These are phyloP conservation scores for Catamblyrhynchus diadema DNA, from an alignment of 2,797 vertebrate genomes.

Conservation along the genomic window DNA sequence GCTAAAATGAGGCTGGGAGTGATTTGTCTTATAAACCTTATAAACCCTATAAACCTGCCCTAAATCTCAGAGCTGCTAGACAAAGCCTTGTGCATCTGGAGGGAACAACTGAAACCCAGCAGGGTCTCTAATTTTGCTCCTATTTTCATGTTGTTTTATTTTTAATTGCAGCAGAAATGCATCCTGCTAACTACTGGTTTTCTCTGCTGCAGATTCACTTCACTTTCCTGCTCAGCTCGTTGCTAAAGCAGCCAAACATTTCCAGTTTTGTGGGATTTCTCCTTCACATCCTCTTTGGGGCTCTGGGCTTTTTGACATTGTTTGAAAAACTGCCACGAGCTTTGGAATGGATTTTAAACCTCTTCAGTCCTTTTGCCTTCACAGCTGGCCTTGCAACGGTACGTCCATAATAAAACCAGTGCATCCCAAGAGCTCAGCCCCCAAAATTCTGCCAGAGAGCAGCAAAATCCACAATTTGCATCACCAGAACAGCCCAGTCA, in stretches of 20 bases:
- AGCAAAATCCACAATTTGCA: neutral
- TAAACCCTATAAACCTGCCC: neutral
- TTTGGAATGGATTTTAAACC: conserved; percentile 81
- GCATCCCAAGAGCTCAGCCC: neutral
- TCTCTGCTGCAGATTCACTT: conserved; percentile 81
- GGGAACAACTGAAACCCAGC: neutral
- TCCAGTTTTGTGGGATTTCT: conserved; percentile 82
- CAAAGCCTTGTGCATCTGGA: neutral
- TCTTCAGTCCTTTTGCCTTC: conserved; percentile 86
- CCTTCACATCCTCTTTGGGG: conserved; percentile 80
- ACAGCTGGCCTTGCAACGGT: conserved; percentile 84
- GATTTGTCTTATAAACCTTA: neutral
- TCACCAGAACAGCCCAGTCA: fast-evolving
- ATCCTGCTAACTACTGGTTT: neutral
- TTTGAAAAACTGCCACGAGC: conserved; percentile 76
- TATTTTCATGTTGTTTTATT: neutral
- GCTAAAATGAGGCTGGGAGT: neutral
- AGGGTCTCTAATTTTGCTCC: neutral
- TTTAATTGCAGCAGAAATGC: neutral
- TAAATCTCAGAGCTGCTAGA: neutral
- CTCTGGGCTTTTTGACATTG: conserved; percentile 77
- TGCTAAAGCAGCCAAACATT: conserved; percentile 85
- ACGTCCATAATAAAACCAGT: neutral
- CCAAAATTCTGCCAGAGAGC: neutral
- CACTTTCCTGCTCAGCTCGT: conserved; percentile 86